Conservation (phyloP, 2,113 vertebrate genomes). For the Anolis sagrei region DNA sequence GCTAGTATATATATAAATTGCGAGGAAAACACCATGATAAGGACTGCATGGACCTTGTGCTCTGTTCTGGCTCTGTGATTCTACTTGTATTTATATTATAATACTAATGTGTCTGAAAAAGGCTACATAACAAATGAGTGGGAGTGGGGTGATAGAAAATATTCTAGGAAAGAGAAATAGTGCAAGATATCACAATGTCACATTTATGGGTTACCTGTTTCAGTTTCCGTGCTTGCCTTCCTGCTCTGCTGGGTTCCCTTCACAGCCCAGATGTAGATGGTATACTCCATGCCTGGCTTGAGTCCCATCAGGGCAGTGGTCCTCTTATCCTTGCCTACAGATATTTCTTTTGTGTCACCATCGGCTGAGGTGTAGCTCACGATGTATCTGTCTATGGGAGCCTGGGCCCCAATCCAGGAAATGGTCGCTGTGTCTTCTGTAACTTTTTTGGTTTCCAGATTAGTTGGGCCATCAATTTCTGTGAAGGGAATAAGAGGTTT, state of each 20-base stretch:
- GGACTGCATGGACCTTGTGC: too few species aligned
- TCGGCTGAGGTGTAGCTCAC: conserved; percentile 78
- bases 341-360: conserved; percentile 74
- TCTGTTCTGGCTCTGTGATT: too few species aligned
- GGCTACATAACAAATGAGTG: background rate
- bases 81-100: too few species aligned
- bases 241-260: conserved; percentile 75
- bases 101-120: background rate
- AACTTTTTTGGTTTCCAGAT: conserved; percentile 72
- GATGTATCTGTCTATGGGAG: conserved; percentile 80
- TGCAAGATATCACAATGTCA: background rate
- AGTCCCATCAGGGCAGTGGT: conserved; percentile 70
- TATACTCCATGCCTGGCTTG: conserved; percentile 76
- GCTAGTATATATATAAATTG: too few species aligned
- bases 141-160: too few species aligned
- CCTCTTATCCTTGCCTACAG: conserved; percentile 70
- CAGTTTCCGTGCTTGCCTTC: conserved; percentile 69
- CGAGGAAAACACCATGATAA: too few species aligned
- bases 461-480: conserved; percentile 66
- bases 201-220: conserved; percentile 74
- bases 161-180: background rate
- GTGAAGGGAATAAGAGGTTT: background rate
- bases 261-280: conserved; percentile 77
- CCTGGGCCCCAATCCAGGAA: conserved; percentile 78
- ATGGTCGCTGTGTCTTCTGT: conserved; percentile 80